Evolutionary conservation across 2,888 invertebrate genomes (phyloP).

Genomic region (Ochlodes sylvanus): DNA sequence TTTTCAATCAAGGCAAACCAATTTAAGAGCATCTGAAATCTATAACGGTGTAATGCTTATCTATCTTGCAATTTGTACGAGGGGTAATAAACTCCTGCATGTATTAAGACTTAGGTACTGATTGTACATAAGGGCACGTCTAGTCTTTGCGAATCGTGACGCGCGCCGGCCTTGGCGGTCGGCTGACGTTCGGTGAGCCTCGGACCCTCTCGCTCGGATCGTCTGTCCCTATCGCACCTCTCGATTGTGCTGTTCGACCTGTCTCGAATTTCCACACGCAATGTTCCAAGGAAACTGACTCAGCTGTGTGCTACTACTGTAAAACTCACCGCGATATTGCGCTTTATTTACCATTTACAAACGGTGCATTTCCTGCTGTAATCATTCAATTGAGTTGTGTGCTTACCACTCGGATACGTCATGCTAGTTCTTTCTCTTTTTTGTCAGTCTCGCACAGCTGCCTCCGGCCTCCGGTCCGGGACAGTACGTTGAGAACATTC

Average conservation of each 20-base stretch:
- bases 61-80: conserved; percentile 13
- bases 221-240: conserved; percentile 70
- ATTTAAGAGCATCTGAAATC: too few species aligned
- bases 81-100: conserved; percentile 67
- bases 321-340: conserved; percentile 49
- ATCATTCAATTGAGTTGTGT: conserved; percentile 51
- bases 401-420: conserved; percentile 60
- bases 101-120: conserved; percentile 46
- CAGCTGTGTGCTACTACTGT: conserved; percentile 59
- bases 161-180: conserved; percentile 79
- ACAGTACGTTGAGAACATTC: conserved; percentile 77
- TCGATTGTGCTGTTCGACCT: conserved; percentile 64
- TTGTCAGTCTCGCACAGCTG: conserved; percentile 73
- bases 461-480: conserved; percentile 58
- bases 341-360: conserved; percentile 54
- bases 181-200: conserved; percentile 65
- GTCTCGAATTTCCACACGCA: conserved; percentile 77
- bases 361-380: conserved; percentile 51
- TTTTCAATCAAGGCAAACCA: not conserved
- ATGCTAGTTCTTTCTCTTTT: conserved; percentile 78
- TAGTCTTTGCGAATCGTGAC: conserved; percentile 79
- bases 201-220: conserved; percentile 59
- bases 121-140: conserved; percentile 65
- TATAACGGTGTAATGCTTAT: not conserved
- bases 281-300: conserved; percentile 75